Percentiles rank a stretch among this genome's conserved stretches.
Evolutionary conservation across 2,888 invertebrate genomes (phyloP).

Genomic region (Cerastoderma edule): DNA sequence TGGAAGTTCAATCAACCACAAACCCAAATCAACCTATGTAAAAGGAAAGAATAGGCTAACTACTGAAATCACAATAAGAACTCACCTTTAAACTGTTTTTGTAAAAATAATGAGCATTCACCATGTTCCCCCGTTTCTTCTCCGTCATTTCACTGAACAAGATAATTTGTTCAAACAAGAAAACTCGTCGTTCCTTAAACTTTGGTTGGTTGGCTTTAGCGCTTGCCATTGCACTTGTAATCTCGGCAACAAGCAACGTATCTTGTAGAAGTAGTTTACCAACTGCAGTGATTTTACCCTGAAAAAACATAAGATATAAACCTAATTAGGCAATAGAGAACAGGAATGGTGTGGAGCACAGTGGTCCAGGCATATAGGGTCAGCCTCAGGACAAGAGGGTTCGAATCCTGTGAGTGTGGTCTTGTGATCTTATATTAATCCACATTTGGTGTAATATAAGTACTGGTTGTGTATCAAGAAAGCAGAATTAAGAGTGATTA

Average conservation of each 20-base stretch:
- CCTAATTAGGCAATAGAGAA: neutral
- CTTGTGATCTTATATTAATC: too few species aligned
- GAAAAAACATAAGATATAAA: constrained; percentile 78
- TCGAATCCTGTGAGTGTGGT: too few species aligned
- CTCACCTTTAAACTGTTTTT: constrained; percentile 94
- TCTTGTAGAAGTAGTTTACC: constrained; percentile 93
- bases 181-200: constrained; percentile 95
- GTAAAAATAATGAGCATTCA: constrained; percentile 96
- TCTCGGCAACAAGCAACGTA: constrained; percentile 84
- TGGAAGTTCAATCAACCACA: too few species aligned
- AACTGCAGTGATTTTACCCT: constrained; percentile 98
- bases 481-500: too few species aligned
- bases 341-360: too few species aligned
- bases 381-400: too few species aligned
- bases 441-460: too few species aligned
- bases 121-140: constrained; percentile 93
- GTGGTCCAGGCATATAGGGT: too few species aligned
- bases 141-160: constrained; percentile 94
- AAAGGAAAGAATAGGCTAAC: too few species aligned
- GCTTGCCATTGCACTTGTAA: constrained; percentile 50
- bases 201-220: constrained; percentile 84
- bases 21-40: too few species aligned
- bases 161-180: constrained; percentile 98
- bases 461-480: too few species aligned
- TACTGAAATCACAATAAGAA: too few species aligned